Evolutionary conservation across 2,888 invertebrate species (phyloP).

Genomic region (Philopedon plagiatum): DNA sequence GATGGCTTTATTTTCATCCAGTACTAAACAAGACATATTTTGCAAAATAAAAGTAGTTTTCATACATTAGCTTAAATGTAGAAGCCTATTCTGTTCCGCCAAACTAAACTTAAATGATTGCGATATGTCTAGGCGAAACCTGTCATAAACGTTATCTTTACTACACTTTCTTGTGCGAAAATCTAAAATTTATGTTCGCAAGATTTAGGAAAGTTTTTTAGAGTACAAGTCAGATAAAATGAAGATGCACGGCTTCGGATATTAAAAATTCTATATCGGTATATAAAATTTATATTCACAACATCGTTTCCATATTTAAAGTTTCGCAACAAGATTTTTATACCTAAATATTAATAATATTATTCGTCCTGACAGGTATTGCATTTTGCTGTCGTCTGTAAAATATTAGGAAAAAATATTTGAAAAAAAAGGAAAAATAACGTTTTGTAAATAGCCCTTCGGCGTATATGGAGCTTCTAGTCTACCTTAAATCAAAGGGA

Average conservation of each 20-base stretch:
- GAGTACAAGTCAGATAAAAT: slow-evolving; percentile 12
- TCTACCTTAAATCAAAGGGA: no score
- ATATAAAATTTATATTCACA: slow-evolving; percentile 19
- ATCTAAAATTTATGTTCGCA: slow-evolving; percentile 3
- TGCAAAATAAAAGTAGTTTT: no score
- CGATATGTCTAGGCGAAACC: background rate
- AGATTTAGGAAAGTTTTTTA: slow-evolving; percentile 5
- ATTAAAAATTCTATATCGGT: slow-evolving; percentile 19
- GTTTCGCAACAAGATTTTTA: slow-evolving; percentile 19
- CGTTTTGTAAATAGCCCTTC: no score
- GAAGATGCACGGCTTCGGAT: slow-evolving; percentile 8
- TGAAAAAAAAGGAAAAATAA: background rate
- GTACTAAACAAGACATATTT: no score
- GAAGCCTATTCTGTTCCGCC: background rate
- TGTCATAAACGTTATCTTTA: slow-evolving; percentile 7
- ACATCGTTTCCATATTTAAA: slow-evolving; percentile 9
- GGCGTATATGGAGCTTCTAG: no score
- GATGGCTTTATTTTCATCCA: no score
- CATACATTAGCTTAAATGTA: background rate
- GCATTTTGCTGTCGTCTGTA: background rate
- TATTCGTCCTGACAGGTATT: slow-evolving; percentile 15
- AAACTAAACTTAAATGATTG: slow-evolving; percentile 3
- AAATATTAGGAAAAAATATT: background rate
- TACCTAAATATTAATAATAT: slow-evolving; percentile 10
- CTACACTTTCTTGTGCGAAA: background rate